Conservation (phyloP, 2,797 vertebrate species). For the Xenops minutus region DNA sequence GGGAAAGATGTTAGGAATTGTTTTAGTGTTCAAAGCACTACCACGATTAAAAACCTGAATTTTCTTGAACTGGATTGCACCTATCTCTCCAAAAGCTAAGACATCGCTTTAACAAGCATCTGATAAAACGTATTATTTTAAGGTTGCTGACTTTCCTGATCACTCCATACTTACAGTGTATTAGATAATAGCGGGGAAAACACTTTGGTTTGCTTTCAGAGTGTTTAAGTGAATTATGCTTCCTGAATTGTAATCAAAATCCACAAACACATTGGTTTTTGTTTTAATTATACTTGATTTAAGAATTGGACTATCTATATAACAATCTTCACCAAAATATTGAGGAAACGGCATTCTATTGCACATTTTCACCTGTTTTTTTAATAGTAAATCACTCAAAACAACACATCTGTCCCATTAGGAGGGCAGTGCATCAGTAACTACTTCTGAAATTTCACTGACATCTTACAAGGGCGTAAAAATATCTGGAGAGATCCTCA, state of each 20-base stretch:
- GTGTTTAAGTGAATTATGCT: not conserved
- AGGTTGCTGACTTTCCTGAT: not conserved
- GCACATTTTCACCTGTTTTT: not conserved
- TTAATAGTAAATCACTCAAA: not conserved
- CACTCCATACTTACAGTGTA: not conserved
- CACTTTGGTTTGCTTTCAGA: not conserved
- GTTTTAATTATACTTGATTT: not conserved
- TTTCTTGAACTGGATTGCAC: not conserved
- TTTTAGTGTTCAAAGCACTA: not conserved
- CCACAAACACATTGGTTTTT: not conserved
- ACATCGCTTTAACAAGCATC: not conserved
- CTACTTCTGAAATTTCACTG: not conserved
- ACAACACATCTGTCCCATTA: not conserved
- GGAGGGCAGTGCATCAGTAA: not conserved
- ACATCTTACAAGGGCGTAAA: not conserved
- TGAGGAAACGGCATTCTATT: not conserved
- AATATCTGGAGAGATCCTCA: not conserved
- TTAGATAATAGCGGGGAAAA: not conserved
- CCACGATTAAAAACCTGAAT: not conserved
- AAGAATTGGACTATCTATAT: not conserved
- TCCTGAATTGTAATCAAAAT: not conserved
- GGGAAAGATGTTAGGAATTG: not conserved
- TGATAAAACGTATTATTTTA: not conserved
- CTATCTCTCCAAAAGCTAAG: not conserved
- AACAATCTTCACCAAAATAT: not conserved